These are phyloP conservation scores for Lapara coniferarum DNA, from an alignment of 2,888 invertebrate species.

Conservation along the genomic window DNA sequence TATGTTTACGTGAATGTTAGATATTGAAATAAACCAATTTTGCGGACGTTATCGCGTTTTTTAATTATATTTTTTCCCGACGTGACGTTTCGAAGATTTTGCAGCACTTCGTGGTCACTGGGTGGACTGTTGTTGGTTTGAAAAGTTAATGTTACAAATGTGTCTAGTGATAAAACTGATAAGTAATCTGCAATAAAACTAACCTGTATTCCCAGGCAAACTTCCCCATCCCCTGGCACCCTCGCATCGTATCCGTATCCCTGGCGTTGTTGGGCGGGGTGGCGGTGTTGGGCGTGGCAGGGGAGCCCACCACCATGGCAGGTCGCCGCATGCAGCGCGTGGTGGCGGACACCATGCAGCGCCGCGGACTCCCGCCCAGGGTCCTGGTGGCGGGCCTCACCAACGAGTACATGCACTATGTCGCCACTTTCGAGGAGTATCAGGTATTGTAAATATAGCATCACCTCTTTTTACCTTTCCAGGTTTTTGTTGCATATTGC, in stretches of 20 bases:
- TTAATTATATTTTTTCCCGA: no score
- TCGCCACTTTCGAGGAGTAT: constrained; percentile 92
- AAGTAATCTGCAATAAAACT: no score
- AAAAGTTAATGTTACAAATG: no score
- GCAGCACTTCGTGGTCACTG: no score
- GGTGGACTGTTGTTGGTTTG: no score
- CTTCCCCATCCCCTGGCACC: constrained; percentile 91
- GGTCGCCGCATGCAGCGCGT: constrained; percentile 86
- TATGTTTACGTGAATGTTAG: no score
- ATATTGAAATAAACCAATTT: no score
- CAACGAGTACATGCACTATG: constrained; percentile 92
- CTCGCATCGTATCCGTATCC: constrained; percentile 88
- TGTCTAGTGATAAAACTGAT: no score
- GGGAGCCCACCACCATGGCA: constrained; percentile 95
- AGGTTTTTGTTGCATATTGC: no score
- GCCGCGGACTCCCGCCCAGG: constrained; percentile 62
- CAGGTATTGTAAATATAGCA: constrained; percentile 59
- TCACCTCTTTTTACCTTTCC: no score
- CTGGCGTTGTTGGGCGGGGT: constrained; percentile 88
- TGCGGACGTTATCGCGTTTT: no score
- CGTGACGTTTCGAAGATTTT: no score
- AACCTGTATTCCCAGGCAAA: constrained; percentile 52
- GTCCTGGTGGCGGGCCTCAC: constrained; percentile 90
- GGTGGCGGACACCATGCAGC: constrained; percentile 67
- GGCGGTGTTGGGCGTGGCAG: constrained; percentile 89